A percentile compares a stretch with the other conserved stretches of the same genome.
These are phyloP conservation scores for Scomberomorus guttatus DNA, from an alignment of 2,797 vertebrate species.

Conservation along the genomic window DNA sequence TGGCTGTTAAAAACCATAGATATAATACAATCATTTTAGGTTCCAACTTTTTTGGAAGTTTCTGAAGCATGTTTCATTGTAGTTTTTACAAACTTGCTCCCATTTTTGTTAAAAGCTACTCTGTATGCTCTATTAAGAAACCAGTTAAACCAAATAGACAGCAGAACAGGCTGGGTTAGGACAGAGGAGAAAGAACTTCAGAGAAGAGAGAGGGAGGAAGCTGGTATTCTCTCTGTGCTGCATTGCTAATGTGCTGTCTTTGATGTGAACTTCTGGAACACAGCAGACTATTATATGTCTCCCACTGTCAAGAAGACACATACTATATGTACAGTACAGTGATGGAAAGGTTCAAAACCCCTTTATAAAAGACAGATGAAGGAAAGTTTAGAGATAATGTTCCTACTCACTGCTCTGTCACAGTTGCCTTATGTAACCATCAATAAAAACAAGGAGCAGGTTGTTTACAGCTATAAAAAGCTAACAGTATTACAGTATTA, in stretches of 20 bases:
- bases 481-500: not conserved
- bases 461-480: slow-evolving; percentile 31
- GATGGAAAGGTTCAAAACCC: not conserved
- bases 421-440: not conserved
- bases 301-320: not conserved
- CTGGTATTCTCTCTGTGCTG: slow-evolving; percentile 22
- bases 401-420: not conserved
- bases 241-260: slow-evolving; percentile 52
- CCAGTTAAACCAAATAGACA: not conserved
- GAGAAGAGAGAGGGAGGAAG: slow-evolving; percentile 23
- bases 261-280: slow-evolving; percentile 51
- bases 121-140: not conserved
- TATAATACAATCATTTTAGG: not conserved
- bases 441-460: slow-evolving; percentile 16
- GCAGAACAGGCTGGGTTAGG: not conserved
- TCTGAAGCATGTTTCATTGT: not conserved
- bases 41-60: not conserved
- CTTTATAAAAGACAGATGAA: not conserved
- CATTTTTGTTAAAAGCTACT: not conserved
- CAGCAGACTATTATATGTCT: slow-evolving; percentile 17
- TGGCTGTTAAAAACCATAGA: not conserved
- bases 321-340: slow-evolving; percentile 1
- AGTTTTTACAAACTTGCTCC: not conserved
- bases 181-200: not conserved
- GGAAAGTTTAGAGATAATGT: not conserved